A percentile compares a stretch with the other conserved stretches of the same genome.
phyloP scores from a whole-genome alignment of 2,113 vertebrate genomes.

The Antennarius striatus region DNA sequence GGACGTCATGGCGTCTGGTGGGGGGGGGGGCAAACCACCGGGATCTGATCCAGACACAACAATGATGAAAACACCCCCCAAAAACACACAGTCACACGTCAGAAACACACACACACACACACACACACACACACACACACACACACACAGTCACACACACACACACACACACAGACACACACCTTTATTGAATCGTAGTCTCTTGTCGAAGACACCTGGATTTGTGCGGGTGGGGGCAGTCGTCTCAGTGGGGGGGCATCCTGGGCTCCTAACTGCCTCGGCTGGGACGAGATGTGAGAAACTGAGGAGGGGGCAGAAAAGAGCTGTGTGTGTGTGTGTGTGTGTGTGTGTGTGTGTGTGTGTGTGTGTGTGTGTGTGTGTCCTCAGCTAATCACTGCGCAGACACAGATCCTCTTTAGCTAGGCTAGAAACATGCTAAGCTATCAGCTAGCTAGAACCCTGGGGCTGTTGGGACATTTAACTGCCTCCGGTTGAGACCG shows the following conservation, averaged over 20 bases:
- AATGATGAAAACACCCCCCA: neutral
- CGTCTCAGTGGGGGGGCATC: conserved; percentile 51
- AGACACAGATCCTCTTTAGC: too few species aligned
- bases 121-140: conserved; percentile 18
- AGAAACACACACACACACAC: neutral
- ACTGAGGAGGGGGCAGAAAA: conserved; percentile 37
- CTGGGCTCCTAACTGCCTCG: conserved; percentile 25
- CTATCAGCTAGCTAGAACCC: conserved; percentile 47
- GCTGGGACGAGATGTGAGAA: conserved; percentile 41
- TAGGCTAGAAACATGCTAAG: conserved; percentile 24
- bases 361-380: too few species aligned
- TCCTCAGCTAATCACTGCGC: too few species aligned
- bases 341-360: conserved; percentile 5
- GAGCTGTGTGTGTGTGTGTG: conserved; percentile 17
- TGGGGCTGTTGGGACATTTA: neutral
- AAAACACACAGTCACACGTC: neutral
- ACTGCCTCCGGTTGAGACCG: too few species aligned
- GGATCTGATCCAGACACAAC: conserved; percentile 17
- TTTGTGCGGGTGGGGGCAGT: conserved; percentile 1
- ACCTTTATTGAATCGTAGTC: conserved; percentile 22
- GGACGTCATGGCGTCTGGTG: conserved; percentile 81
- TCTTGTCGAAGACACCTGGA: too few species aligned
- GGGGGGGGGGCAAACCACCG: conserved; percentile 40
- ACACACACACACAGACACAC: neutral
- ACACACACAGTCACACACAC: neutral